These are phyloP conservation scores for Ispidina picta DNA, from an alignment of 2,797 vertebrate genomes.

Conservation along the genomic window DNA sequence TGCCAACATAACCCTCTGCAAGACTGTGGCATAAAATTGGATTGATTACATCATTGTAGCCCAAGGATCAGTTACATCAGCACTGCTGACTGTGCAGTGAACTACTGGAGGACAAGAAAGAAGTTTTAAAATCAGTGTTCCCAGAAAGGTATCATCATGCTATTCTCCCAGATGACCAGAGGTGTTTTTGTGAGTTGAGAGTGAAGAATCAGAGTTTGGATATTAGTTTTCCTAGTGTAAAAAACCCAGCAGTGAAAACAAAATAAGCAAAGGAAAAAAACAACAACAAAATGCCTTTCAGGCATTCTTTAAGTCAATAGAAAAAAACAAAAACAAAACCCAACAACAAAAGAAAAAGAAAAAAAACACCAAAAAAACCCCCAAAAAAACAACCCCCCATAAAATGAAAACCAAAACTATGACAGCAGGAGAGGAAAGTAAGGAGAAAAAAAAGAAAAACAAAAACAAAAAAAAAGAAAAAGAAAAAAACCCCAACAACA, in stretches of 20 bases:
- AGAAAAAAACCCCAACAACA: not conserved
- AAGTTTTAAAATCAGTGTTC: not conserved
- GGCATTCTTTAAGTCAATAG: not conserved
- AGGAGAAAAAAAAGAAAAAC: not conserved
- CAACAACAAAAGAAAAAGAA: not conserved
- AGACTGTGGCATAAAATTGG: not conserved
- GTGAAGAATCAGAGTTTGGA: not conserved
- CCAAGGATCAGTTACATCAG: not conserved
- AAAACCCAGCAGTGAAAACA: not conserved
- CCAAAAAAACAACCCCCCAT: too few relatives aligned
- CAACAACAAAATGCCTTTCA: not conserved
- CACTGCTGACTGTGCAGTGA: not conserved
- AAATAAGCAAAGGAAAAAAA: not conserved
- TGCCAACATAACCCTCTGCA: not conserved
- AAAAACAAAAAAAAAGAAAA: not conserved
- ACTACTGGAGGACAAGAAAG: not conserved
- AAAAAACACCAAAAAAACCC: too few relatives aligned
- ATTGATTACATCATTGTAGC: not conserved
- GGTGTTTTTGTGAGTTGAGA: not conserved
- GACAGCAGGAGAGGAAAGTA: not conserved
- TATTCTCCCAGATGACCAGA: not conserved
- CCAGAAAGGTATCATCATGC: not conserved
- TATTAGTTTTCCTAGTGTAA: not conserved
- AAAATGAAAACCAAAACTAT: too few relatives aligned
- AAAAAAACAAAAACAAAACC: not conserved